Evolutionary conservation across 35 echinoderm and acorn worm genomes (phyloP), one percentile per base, ranked within the genome.

Genomic region (Apostichopus japonicus): DNA sequence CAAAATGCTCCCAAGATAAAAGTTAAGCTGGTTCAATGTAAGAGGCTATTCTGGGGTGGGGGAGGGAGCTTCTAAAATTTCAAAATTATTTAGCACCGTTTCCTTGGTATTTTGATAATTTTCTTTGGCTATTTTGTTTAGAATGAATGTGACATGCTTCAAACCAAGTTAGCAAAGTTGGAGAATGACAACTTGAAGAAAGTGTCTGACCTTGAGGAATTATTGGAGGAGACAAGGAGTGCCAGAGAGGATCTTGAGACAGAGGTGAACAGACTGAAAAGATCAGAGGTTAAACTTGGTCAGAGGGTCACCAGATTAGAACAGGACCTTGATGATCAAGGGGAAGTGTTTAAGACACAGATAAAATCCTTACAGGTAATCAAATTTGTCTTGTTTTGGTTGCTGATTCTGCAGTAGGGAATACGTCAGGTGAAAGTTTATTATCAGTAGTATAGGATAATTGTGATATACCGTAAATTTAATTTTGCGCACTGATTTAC

Each of bases 241-340:
- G 58, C 86, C 6, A 27, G 86, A 19, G 53, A 65, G 19, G 86
- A 71, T 17, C 58, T 87, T 19, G 57, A 87, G 57, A 65, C 54
- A 27, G 86, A 87, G 58, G 24, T 87, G 56, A 24, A 25, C 58
- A 27, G 86, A 23, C 86, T 87, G 56, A 87, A 87, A 22, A 71
- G 57, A 56, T 87, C 86, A 15, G 56, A 71, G n/a, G 86, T 24
- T 1, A 65, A 44, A 71, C 63, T 87, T 15, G 55, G 19, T 23
- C 56, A 71, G 21, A 9, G 23, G 86, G 86, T 87, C 4, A 23
- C 21, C 56, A 62, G 86, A 71, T 54, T 87, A 15, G 56, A 87
- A 51, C 5, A 71, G 55, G 86, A 87, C n/a, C 86, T 87, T 44
- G 63, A 87, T 15, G 63, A 87, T 15, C 63, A 87, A 63, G 56